A percentile compares a stretch with the other conserved stretches of the same genome.
Conservation (phyloP, 2,113 vertebrate species). For the Cynoglossus semilaevis region DNA sequence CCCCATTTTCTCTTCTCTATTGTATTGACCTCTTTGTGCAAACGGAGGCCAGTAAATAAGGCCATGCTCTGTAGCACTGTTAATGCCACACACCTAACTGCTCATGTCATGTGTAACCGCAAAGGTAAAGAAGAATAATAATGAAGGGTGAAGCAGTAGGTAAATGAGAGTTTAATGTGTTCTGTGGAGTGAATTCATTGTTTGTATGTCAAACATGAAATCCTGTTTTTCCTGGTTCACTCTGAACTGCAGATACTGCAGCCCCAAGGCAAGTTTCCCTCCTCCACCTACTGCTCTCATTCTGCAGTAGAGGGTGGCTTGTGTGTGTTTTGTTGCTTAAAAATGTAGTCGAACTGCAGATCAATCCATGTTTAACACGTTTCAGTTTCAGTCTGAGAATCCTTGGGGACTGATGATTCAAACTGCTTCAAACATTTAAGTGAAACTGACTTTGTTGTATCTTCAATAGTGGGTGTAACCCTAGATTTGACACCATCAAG, state of each 20-base stretch:
- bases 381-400: too few species aligned
- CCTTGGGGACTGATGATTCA: too few species aligned
- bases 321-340: too few species aligned
- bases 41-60: conserved; percentile 26
- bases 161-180: conserved; percentile 11
- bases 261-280: conserved; percentile 4
- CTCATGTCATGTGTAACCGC: conserved; percentile 28
- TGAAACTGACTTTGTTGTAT: too few species aligned
- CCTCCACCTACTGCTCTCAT: conserved; percentile 1
- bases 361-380: too few species aligned
- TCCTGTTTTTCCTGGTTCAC: conserved; percentile 5
- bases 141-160: too few species aligned
- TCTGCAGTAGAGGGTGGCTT: neutral
- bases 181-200: conserved; percentile 1
- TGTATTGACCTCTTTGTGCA: conserved; percentile 17
- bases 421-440: too few species aligned
- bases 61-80: conserved; percentile 26
- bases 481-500: neutral
- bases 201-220: conserved; percentile 23
- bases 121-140: too few species aligned
- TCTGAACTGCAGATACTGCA: conserved; percentile 20
- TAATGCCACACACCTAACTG: conserved; percentile 37
- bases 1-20: neutral
- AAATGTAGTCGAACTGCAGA: too few species aligned
- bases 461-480: too few species aligned